Conservation (phyloP, 2,888 invertebrate species). For the Morpho achilles region DNA sequence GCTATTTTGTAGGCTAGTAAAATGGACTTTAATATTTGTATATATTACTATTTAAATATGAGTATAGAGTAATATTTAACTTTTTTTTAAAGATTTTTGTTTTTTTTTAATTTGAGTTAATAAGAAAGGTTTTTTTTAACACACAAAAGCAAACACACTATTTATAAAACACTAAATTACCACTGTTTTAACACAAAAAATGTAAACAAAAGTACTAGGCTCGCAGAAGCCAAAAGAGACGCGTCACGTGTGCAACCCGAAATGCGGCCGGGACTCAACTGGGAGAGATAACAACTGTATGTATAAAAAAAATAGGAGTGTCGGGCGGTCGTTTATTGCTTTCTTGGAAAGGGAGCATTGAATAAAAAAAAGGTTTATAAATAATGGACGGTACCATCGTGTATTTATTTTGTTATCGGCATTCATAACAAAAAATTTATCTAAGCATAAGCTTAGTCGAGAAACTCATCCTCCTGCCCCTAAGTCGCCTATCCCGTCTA, state of each 20-base stretch:
- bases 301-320: conserved; percentile 28
- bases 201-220: conserved; percentile 33
- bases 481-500: too few species aligned
- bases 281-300: conserved; percentile 31
- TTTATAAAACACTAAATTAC: conserved; percentile 9
- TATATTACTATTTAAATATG: too few species aligned
- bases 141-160: not conserved
- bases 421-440: conserved; percentile 7
- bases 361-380: conserved; percentile 12
- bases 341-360: conserved; percentile 30
- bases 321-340: conserved; percentile 25
- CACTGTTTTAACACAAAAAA: conserved; percentile 20
- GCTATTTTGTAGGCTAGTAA: too few species aligned
- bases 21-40: too few species aligned
- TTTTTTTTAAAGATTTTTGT: too few species aligned
- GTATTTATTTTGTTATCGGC: conserved; percentile 13
- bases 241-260: conserved; percentile 32
- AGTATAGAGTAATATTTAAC: too few species aligned
- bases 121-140: too few species aligned
- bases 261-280: conserved; percentile 38
- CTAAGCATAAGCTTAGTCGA: not conserved
- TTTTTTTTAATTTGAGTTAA: too few species aligned
- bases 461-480: too few species aligned
- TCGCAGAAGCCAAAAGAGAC: conserved; percentile 25
- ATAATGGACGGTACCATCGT: conserved; percentile 7